Percentiles rank a stretch among this genome's conserved stretches.
Evolutionary conservation across 2,888 invertebrate genomes (phyloP).

Genomic region (Liodrosophila aerea): DNA sequence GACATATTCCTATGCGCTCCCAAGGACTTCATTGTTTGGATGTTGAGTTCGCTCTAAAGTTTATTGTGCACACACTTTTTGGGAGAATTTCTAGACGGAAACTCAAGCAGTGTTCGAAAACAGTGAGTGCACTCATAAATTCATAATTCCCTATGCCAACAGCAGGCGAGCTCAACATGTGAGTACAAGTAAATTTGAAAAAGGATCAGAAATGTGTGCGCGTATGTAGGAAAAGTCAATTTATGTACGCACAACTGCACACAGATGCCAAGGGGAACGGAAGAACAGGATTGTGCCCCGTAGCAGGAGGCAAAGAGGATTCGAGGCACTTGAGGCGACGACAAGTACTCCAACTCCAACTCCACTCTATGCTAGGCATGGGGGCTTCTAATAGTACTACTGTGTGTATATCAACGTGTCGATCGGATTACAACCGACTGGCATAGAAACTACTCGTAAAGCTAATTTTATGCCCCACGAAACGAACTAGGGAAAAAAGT

Average conservation of each 20-base stretch:
- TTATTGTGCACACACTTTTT: too few species aligned
- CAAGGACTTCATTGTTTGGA: too few species aligned
- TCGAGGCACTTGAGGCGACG: slow-evolving; percentile 75
- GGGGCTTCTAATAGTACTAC: slow-evolving; percentile 24
- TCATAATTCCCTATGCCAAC: slow-evolving; percentile 35
- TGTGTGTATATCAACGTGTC: slow-evolving; percentile 33
- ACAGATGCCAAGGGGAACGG: slow-evolving; percentile 54
- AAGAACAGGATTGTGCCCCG: slow-evolving; percentile 14
- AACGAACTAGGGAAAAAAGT: slow-evolving; percentile 24
- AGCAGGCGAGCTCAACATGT: not conserved
- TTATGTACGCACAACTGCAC: slow-evolving; percentile 69
- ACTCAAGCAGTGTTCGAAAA: not conserved
- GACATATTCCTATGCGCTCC: too few species aligned
- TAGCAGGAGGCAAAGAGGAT: too few species aligned
- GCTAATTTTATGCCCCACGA: slow-evolving; percentile 51
- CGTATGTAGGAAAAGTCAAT: slow-evolving; percentile 34
- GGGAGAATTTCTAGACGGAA: too few species aligned
- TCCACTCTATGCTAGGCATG: too few species aligned
- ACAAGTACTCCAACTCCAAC: slow-evolving; percentile 65
- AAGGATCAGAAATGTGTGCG: not conserved
- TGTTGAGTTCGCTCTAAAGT: too few species aligned
- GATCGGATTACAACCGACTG: slow-evolving; percentile 63
- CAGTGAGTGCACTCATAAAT: slow-evolving; percentile 53
- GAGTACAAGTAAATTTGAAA: too few species aligned
- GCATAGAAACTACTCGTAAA: slow-evolving; percentile 34